phyloP scores from a whole-genome alignment of 2,888 invertebrate species.

The Steinernema carpocapsae region DNA sequence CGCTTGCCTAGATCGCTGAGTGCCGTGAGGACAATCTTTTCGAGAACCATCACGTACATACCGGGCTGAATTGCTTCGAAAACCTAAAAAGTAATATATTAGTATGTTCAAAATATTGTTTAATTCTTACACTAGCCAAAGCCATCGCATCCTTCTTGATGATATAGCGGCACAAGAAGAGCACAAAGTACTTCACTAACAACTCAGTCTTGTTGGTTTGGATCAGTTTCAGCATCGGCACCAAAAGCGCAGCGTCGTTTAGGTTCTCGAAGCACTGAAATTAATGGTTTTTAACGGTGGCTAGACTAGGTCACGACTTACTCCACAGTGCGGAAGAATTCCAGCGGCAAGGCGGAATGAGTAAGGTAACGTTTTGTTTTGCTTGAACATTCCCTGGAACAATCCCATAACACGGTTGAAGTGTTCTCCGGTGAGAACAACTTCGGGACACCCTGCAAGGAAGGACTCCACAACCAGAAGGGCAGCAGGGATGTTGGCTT shows the following conservation, averaged over 20 bases:
- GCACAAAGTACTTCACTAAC: slow-evolving; percentile 84
- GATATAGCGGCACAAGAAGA: slow-evolving; percentile 86
- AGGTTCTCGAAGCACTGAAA: slow-evolving; percentile 10
- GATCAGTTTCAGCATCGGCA: slow-evolving; percentile 83
- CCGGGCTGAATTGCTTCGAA: slow-evolving; percentile 71
- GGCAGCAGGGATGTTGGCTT: slow-evolving; percentile 90
- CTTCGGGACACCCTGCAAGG: slow-evolving; percentile 76
- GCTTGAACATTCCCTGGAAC: slow-evolving; percentile 93
- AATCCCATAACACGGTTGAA: slow-evolving; percentile 80
- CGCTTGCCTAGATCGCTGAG: slow-evolving; percentile 10
- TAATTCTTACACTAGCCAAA: slow-evolving; percentile 73
- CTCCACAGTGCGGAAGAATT: slow-evolving; percentile 74
- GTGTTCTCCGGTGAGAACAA: slow-evolving; percentile 76
- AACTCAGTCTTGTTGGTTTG: slow-evolving; percentile 93
- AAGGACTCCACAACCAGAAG: slow-evolving; percentile 89
- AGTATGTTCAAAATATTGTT: too few species aligned
- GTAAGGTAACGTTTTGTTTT: slow-evolving; percentile 92
- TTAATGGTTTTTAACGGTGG: neutral
- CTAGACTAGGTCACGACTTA: neutral
- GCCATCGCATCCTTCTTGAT: slow-evolving; percentile 80
- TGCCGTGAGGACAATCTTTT: slow-evolving; percentile 77
- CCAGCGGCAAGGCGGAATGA: slow-evolving; percentile 89
- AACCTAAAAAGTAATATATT: slow-evolving; percentile 3
- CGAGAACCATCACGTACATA: slow-evolving; percentile 94
- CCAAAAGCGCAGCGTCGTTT: slow-evolving; percentile 31